phyloP scores from a whole-genome alignment of 2,797 vertebrate genomes.

The Rallus crepitans region DNA sequence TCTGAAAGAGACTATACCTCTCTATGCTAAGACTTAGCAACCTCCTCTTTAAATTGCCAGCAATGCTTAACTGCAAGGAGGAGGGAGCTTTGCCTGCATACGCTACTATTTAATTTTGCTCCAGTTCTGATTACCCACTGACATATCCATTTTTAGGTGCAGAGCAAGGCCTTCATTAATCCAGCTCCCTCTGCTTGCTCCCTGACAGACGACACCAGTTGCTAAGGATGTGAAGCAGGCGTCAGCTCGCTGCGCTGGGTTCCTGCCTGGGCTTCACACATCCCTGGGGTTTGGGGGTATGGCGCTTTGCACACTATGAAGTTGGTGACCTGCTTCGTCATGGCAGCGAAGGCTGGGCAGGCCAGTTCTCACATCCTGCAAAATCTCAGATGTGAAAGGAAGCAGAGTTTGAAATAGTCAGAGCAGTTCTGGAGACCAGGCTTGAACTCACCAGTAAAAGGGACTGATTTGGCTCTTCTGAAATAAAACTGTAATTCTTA shows the following conservation, averaged over 20 bases:
- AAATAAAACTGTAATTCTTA: neutral
- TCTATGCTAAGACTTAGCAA: neutral
- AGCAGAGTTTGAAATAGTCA: neutral
- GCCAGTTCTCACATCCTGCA: neutral
- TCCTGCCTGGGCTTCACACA: neutral
- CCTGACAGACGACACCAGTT: neutral
- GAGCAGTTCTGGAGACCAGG: neutral
- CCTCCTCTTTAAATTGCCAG: neutral
- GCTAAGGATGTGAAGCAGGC: neutral
- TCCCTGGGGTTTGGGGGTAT: neutral
- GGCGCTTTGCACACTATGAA: neutral
- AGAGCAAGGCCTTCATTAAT: neutral
- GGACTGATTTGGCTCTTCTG: neutral
- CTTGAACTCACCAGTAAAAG: neutral
- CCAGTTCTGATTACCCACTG: neutral
- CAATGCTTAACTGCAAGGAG: neutral
- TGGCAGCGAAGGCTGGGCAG: neutral
- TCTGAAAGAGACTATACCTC: neutral
- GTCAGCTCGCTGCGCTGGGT: rapidly evolving
- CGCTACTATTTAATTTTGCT: neutral
- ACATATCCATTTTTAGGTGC: neutral
- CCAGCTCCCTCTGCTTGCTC: neutral
- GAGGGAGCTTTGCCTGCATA: neutral
- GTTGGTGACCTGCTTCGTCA: neutral
- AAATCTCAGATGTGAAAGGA: neutral